A percentile compares a stretch with the other conserved stretches of the same genome.
Evolutionary conservation across 2,888 invertebrate species (phyloP).

Genomic region (Fragum whitleyi): DNA sequence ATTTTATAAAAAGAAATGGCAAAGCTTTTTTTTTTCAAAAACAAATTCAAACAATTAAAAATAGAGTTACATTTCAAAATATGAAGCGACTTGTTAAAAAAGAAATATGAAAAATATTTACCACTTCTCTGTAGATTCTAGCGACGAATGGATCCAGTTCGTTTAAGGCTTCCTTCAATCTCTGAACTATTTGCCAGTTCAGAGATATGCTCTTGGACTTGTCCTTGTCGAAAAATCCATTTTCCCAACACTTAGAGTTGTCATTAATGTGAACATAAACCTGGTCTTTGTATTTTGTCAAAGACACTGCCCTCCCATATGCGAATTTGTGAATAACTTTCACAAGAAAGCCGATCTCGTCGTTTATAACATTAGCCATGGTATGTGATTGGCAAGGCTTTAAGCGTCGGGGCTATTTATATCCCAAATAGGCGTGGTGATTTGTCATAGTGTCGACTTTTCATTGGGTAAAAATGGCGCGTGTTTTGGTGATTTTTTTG

Average conservation of each 20-base stretch:
- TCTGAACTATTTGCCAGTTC: background rate
- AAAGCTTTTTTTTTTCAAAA: background rate
- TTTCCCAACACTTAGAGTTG: constrained; percentile 27
- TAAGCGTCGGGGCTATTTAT: no score
- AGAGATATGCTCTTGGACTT: constrained; percentile 11
- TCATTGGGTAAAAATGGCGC: no score
- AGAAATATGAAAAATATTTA: background rate
- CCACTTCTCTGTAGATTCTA: constrained; percentile 1
- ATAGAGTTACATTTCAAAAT: background rate
- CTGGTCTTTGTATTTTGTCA: no score
- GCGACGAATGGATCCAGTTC: constrained; percentile 9
- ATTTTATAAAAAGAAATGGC: background rate
- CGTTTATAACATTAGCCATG: no score
- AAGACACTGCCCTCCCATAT: no score
- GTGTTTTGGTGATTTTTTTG: no score
- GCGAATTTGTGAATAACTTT: no score
- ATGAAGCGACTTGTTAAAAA: background rate
- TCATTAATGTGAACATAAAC: constrained; percentile 25
- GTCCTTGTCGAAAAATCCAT: constrained; percentile 17
- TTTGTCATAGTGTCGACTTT: no score
- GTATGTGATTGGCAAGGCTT: no score
- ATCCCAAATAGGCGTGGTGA: no score
- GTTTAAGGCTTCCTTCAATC: background rate
- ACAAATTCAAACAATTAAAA: background rate
- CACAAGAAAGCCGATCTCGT: no score